Base-by-base conservation (phyloP, 2,797 vertebrate genomes). In the Aulostomus chinensis region DNA sequence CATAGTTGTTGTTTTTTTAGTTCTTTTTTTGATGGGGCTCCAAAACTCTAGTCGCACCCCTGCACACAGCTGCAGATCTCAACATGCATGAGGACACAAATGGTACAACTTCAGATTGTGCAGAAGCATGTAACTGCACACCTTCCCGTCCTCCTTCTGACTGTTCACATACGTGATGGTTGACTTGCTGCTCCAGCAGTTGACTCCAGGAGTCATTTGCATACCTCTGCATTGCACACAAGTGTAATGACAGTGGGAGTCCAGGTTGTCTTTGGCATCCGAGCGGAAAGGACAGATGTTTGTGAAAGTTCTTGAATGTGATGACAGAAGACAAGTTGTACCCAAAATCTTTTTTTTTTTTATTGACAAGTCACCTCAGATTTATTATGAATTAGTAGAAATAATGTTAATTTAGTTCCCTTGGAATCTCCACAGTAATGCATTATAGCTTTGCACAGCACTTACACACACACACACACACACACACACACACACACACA, bases 191-290 rank as follows among this genome's bases (percentile, higher is more conserved):
- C 50, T 50, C 31, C 4, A 10, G 31, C 58, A 36, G 49, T 62
- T 68, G 40, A 78, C 59, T 68, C 65, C 41, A 68, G 56, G 53
- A 74, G 24, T 24, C 30, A 81, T 80, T 83, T 81, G 68, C 81
- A 80, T 78, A 65, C 78, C 52, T 52, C 76, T 82, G 78, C 78
- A 83, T 57, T 78, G 59, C 75, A 80, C 64, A 77, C 46, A 47
- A 61, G 66, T 65, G 61, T 39, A 48, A 56, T 37, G 38, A 31
- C 46, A 56, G 34, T 39, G 30, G 28, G 51, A 48, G 33, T 39
- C 26, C 12, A 34, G 30, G 30, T 37, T n/a, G n/a, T n/a, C n/a
- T n/a, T n/a, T n/a, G n/a, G n/a, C n/a, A n/a, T 43, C 7, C 11
- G 15, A 29, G 30, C 20, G 45, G 28, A 29, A 38, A 57, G 10